phyloP scores from a whole-genome alignment of 2,888 invertebrate species.

The Polymixis flavicincta region DNA sequence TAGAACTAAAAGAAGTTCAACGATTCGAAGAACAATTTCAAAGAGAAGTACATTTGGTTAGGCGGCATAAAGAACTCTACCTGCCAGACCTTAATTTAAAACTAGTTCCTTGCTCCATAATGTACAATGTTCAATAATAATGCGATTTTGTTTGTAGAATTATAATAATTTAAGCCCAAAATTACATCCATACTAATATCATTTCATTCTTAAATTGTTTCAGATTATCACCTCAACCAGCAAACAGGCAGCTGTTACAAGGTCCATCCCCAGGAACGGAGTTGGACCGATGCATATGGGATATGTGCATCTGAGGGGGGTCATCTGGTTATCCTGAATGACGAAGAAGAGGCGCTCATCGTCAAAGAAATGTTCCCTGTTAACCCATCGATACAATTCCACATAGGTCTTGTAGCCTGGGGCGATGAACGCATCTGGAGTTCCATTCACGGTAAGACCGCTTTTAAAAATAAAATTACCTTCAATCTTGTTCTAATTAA shows the following conservation, averaged over 20 bases:
- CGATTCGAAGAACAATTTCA: no score
- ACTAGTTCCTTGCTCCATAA: no score
- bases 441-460: conserved; percentile 19
- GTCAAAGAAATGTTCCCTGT: conserved; percentile 26
- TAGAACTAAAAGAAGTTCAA: no score
- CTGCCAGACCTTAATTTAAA: no score
- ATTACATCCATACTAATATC: neutral
- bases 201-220: neutral
- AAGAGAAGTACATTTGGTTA: no score
- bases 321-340: conserved; percentile 42
- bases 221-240: conserved; percentile 34
- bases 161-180: neutral
- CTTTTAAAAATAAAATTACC: no score
- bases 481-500: no score
- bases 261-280: neutral
- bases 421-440: conserved; percentile 25
- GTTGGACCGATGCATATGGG: conserved; percentile 28
- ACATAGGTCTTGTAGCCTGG: conserved; percentile 26
- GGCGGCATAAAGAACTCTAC: no score
- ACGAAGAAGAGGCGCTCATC: conserved; percentile 30
- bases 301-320: conserved; percentile 41
- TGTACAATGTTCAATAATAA: no score
- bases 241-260: conserved; percentile 53
- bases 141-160: no score
- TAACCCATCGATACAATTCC: conserved; percentile 1